Base-by-base conservation (phyloP, 2,113 vertebrate species). In the Numenius arquata region DNA sequence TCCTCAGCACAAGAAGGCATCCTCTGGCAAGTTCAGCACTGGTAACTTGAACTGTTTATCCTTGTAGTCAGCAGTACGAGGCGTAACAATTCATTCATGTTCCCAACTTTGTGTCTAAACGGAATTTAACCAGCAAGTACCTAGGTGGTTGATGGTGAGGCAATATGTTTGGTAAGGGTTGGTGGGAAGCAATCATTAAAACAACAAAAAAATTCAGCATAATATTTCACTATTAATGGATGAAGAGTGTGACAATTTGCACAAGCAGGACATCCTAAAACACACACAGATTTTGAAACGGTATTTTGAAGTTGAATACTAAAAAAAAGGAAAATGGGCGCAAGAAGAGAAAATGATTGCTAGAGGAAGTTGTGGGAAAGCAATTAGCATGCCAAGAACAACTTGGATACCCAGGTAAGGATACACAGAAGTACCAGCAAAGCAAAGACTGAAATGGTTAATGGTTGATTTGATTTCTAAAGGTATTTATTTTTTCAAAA, bases 251-350 rank as follows among this genome's bases (percentile, higher is more conserved):
- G 38, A 38, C 21, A 58, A 84, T 55, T 87, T 71, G 25, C 26
- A 50, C 11, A 74, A 55, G 12, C 3, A 65, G 26, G 15, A 38
- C 21, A 68, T 27, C 9, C 8, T n/a, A n/a, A 38, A 76, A 43
- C 26, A 11, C 8, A 47, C 0, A 0, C 0, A 13, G 21, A 62
- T 18, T 93, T 91, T 58, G 5, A 81, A 89, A 40, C 2, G 0
- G 3, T 70, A 25, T 43, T 82, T 91, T 91, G 21, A 80, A 84
- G n/a, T 27, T 19, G 2, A 11, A 23, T n/a, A 80, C 20, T 20
- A 34, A 63, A 61, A 85, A 85, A 78, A 48, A 9, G 13, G 14
- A 63, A 84, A 63, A 0, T 22, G 1, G 15, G 47, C 12, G 17
- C 2, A 2, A 70, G 25, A 62, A 34, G 10, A 86, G 15, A 85